Percentiles rank a stretch among this genome's conserved stretches.
Conservation (phyloP, 1,140 invertebrate genomes). For the Drosophila auraria region DNA sequence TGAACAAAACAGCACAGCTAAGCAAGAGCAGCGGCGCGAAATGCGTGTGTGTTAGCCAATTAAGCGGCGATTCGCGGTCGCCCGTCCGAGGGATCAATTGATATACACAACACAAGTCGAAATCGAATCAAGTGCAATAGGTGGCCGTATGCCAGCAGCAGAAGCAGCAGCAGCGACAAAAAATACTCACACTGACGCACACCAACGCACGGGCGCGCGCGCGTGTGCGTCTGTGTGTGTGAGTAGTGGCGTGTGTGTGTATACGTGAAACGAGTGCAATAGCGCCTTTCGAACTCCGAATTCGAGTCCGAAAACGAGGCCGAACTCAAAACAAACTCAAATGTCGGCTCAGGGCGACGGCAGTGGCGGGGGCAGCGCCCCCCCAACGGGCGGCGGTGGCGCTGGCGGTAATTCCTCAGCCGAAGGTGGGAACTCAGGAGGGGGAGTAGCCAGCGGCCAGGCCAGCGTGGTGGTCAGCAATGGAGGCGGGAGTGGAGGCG, state of each 20-base stretch:
- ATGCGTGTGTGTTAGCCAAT: constrained; percentile 21
- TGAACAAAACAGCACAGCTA: constrained; percentile 13
- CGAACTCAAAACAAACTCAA: constrained; percentile 51
- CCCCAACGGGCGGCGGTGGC: constrained; percentile 23
- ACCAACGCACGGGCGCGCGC: constrained; percentile 36
- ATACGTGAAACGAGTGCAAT: constrained; percentile 51
- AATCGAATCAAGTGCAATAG: constrained; percentile 27
- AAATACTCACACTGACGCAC: constrained; percentile 51
- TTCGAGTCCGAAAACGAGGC: constrained; percentile 16
- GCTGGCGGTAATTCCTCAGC: constrained; percentile 36
- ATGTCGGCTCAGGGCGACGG: constrained; percentile 39
- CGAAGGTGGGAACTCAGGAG: constrained; percentile 29
- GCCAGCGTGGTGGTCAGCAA: constrained; percentile 40
- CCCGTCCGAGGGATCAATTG: background rate
- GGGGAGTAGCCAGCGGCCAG: constrained; percentile 4
- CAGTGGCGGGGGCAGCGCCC: constrained; percentile 38
- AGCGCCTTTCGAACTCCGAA: constrained; percentile 21
- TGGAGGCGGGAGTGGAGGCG: constrained; percentile 1
- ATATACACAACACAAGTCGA: background rate
- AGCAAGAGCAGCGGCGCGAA: constrained; percentile 7
- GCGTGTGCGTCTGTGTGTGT: constrained; percentile 30
- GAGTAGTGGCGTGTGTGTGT: constrained; percentile 47
- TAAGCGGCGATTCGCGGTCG: constrained; percentile 12
- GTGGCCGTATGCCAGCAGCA: constrained; percentile 20
- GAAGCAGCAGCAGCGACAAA: constrained; percentile 19